A percentile compares a stretch with the other conserved stretches of the same genome.
phyloP scores from a whole-genome alignment of 2,113 vertebrate genomes.

The Nothoprocta perdicaria region DNA sequence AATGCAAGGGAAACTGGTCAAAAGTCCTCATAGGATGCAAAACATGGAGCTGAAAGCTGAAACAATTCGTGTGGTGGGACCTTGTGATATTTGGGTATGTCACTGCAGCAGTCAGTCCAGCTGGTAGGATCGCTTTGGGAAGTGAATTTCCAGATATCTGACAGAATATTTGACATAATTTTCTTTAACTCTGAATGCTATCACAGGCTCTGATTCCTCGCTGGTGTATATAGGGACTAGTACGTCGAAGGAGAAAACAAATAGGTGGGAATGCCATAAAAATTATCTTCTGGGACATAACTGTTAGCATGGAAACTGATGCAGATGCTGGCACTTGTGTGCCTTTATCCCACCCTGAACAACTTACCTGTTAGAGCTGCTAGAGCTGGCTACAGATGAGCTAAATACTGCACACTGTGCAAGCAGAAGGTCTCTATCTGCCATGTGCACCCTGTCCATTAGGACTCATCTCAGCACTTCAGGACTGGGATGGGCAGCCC shows the following conservation, averaged over 20 bases:
- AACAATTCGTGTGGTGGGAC: conserved; percentile 84
- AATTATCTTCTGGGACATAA: not conserved
- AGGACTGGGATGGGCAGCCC: not conserved
- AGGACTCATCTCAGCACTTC: rapidly evolving
- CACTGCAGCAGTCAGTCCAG: not conserved
- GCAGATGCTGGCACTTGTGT: not conserved
- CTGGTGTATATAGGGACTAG: not conserved
- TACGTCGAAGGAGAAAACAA: not conserved
- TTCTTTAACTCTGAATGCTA: not conserved
- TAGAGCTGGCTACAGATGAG: not conserved
- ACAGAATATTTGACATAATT: not conserved
- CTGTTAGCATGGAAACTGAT: not conserved
- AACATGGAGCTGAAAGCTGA: conserved; percentile 87
- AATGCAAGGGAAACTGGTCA: conserved; percentile 84
- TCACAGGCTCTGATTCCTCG: not conserved
- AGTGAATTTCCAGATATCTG: not conserved
- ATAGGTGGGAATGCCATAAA: not conserved
- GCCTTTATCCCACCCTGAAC: not conserved
- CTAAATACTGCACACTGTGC: not conserved
- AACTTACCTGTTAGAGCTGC: not conserved
- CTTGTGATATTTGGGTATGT: conserved; percentile 86
- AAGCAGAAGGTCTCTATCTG: rapidly evolving
- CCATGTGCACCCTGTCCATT: rapidly evolving
- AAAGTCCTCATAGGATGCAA: conserved; percentile 86
- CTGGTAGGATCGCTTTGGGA: not conserved